Conservation (phyloP, 2,888 invertebrate genomes). For the Amphipoea oculea region DNA sequence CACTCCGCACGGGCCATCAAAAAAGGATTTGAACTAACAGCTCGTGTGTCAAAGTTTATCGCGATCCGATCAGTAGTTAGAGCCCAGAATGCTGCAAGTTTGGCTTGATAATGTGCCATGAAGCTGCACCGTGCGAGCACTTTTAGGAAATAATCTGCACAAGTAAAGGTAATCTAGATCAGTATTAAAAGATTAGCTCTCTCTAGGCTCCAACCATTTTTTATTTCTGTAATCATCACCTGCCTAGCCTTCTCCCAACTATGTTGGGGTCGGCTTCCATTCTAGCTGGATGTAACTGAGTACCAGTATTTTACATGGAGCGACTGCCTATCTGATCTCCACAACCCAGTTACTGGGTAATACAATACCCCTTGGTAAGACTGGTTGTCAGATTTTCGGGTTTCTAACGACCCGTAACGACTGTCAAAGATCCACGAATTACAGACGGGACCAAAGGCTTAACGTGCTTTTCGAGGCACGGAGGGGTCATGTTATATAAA, state of each 20-base stretch:
- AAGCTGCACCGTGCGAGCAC: constrained; percentile 19
- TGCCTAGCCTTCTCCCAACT: not conserved
- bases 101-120: constrained; percentile 11
- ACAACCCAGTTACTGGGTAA: not conserved
- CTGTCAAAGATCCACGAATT: not conserved
- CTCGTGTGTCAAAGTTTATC: constrained; percentile 57
- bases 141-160: constrained; percentile 17
- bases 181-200: constrained; percentile 10
- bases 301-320: not conserved
- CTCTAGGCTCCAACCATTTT: not conserved
- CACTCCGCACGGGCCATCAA: constrained; percentile 48
- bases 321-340: not conserved
- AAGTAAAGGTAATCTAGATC: constrained; percentile 18
- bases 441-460: not conserved
- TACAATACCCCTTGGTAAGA: not conserved
- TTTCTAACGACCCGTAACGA: not conserved
- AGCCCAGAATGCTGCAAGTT: constrained; percentile 33
- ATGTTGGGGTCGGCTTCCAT: not conserved
- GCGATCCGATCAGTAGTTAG: constrained; percentile 49
- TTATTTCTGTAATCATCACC: not conserved
- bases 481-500: not conserved
- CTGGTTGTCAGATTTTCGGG: not conserved
- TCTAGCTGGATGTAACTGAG: not conserved
- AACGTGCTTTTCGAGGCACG: not conserved
- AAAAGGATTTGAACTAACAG: constrained; percentile 60